Base-by-base conservation (phyloP, 2,797 vertebrate genomes). In the Centropyge bicolor region DNA sequence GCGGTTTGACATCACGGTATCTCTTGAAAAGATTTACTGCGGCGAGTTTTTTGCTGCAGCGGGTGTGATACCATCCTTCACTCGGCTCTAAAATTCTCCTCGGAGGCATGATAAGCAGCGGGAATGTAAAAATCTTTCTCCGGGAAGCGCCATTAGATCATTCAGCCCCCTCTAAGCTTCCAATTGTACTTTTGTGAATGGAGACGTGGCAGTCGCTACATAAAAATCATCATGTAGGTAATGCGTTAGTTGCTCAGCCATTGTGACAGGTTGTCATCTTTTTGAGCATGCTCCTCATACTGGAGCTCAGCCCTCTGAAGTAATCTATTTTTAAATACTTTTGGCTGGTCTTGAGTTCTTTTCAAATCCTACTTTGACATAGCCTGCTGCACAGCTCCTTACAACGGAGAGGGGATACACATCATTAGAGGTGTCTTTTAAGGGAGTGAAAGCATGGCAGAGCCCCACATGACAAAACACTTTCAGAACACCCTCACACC, bases 401-500 rank as follows among this genome's bases (percentile, higher is more conserved):
- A 40, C 86, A 85, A 80, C 74, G 69, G 79, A 76, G 84, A 85
- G 75, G 41, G 78, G 84, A 86, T 81, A 81, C 80, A 79, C 85
- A 83, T 88, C 83, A 87, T 93, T 89, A 85, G 79, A 90, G 88
- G 72, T 89, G 89, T 92, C 86, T 89, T 88, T 84, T 78, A 73
- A 88, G 81, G 83, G 81, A 88, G 85, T 84, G 74, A 91, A 92
- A 86, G 86, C 85, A 80, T 89, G 89, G 86, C 88, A 84, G 78
- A 73, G 78, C 74, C 83, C 88, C 89, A 86, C 84, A 91, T 90
- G 89, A 86, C 91, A 91, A 89, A 91, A 90, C 88, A 87, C 83
- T 87, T 82, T 78, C 45, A 76, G 76, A 85, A 82, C 84, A 81
- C 78, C 70, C 86, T 89, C 83, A 74, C 83, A 77, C 81, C 78